Evolutionary conservation across 2,113 vertebrate genomes (phyloP), one percentile per base, ranked within the genome.

Genomic region (Gymnogyps californianus): DNA sequence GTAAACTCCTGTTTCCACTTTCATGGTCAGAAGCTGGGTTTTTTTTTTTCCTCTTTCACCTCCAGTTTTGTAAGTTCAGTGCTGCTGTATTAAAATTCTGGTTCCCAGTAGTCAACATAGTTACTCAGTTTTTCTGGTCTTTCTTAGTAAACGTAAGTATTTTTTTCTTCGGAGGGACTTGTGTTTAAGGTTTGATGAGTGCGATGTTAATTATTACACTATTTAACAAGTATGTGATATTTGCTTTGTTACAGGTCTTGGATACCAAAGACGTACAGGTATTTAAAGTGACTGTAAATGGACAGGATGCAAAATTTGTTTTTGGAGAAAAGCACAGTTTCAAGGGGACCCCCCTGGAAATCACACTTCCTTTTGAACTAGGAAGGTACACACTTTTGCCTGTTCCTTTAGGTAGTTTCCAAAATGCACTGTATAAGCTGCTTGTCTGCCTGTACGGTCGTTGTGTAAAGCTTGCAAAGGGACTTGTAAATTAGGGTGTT

Each of bases 181-280:
- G 7, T 15, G 49, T 62, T 90, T 47, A 49, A 87, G 52, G 26
- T 65, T 69, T 76, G 31, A 22, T 24, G 7, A 28, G 29, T 52
- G 15, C 66, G 59, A 3, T 1, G 1, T 90, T 81, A 69, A 36
- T 87, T 83, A 26, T 57, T 46, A 21, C 7, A 2, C 14, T 83
- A 0, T 58, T 74, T 71, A 46, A 77, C 26, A 21, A 26, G 16
- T 36, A 0, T 44, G 13, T 75, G 52, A 76, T n/a, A 11, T 59
- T 69, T 76, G 76, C 65, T 97, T 97, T n/a, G 22, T 96, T 96
- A 51, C 97, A 99, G 99, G 98, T 97, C 85, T 98, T 99, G 97
- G 99, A 99, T 96, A 99, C 99, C 31, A 99, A 96, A 85, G 99
- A 99, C 10, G 91, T 99, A 49, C 98, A 98, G 67, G 97, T 99